phyloP scores from a whole-genome alignment of 2,888 invertebrate genomes.

The Tigriopus californicus region DNA sequence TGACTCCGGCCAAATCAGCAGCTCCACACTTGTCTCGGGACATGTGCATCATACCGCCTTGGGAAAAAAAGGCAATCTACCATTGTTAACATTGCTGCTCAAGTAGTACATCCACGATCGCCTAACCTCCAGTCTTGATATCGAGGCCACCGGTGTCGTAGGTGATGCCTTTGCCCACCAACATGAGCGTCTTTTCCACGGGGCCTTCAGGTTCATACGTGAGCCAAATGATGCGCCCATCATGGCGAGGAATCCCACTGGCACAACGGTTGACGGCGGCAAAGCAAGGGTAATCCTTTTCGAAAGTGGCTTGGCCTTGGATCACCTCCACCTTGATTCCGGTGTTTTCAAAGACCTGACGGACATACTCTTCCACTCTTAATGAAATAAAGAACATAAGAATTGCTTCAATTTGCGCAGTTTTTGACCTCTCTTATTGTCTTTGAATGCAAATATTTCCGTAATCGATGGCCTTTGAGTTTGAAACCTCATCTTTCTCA shows the following conservation, averaged over 20 bases:
- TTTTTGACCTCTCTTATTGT: no score
- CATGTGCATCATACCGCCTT: constrained; percentile 47
- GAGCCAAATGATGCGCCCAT: constrained; percentile 59
- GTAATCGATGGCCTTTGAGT: no score
- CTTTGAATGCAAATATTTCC: no score
- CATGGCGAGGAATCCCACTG: constrained; percentile 28
- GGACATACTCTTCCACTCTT: constrained; percentile 51
- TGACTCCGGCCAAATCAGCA: constrained; percentile 75
- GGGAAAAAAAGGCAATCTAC: constrained; percentile 39
- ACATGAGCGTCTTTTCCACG: constrained; percentile 46
- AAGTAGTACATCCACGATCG: no score
- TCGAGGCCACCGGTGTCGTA: constrained; percentile 47
- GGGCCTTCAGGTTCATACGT: constrained; percentile 44
- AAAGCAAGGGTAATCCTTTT: constrained; percentile 57
- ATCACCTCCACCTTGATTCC: constrained; percentile 42
- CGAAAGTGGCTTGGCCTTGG: constrained; percentile 23
- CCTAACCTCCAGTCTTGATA: constrained; percentile 54
- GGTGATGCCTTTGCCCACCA: constrained; percentile 66
- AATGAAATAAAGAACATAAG: neutral
- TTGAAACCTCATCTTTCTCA: no score
- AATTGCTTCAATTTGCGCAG: no score
- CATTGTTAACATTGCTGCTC: no score
- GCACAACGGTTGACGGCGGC: constrained; percentile 64
- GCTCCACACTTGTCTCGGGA: constrained; percentile 82
- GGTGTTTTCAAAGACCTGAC: constrained; percentile 34